Conservation (phyloP, 23 tunicate species). For the Phallusia fumigata region DNA sequence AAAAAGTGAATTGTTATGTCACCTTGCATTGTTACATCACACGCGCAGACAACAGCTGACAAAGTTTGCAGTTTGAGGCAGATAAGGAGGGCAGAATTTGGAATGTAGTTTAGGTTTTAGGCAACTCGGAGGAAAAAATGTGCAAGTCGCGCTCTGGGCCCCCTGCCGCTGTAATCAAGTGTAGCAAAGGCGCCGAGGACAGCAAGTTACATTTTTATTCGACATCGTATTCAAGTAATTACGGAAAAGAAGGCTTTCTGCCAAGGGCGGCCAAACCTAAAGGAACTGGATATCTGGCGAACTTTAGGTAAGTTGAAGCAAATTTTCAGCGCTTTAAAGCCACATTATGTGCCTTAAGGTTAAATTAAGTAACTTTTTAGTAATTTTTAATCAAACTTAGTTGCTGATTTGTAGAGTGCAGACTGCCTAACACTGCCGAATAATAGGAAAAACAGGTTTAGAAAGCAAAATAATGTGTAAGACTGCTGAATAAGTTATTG, state of each 20-base stretch:
- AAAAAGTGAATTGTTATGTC: neutral
- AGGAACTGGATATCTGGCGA: conserved; percentile 84
- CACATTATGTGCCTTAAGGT: too few species aligned
- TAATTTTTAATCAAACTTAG: too few species aligned
- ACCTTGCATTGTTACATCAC: neutral
- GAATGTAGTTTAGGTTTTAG: neutral
- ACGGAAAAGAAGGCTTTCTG: conserved; percentile 55
- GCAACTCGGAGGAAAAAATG: conserved; percentile 11
- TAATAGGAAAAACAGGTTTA: too few species aligned
- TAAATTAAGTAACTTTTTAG: too few species aligned
- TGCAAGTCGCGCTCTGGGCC: conserved; percentile 66
- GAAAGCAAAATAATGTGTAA: too few species aligned
- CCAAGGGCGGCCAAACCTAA: conserved; percentile 33
- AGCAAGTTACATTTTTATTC: conserved; percentile 60
- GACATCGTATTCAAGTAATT: conserved; percentile 47
- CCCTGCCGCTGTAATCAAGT: conserved; percentile 37
- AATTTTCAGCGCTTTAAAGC: too few species aligned
- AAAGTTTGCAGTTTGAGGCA: neutral
- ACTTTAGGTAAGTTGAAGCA: conserved; percentile 48
- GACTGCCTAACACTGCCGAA: too few species aligned
- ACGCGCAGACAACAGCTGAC: neutral
- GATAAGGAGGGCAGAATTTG: neutral
- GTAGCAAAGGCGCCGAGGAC: conserved; percentile 48
- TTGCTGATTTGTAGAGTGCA: too few species aligned
- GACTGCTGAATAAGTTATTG: too few species aligned